Evolutionary conservation across 2,888 invertebrate species (phyloP).

Genomic region (Stictocephala bisonia): DNA sequence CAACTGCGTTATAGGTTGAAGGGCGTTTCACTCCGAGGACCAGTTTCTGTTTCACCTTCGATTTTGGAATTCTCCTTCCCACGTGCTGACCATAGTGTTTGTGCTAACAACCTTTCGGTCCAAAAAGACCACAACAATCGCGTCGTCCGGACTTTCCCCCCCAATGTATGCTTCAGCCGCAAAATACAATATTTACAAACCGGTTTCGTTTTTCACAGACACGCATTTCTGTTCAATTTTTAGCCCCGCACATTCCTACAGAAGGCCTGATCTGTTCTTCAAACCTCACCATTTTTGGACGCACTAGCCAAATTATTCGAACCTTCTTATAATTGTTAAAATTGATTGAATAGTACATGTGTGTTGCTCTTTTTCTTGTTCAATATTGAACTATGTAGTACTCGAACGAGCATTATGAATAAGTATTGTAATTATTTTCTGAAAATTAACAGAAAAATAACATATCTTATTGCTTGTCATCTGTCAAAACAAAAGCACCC

Average conservation of each 20-base stretch:
- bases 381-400: too few species aligned
- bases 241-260: slow-evolving; percentile 10
- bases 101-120: slow-evolving; percentile 18
- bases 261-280: slow-evolving; percentile 14
- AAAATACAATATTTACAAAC: slow-evolving; percentile 39
- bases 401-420: too few species aligned
- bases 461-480: too few species aligned
- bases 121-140: background rate
- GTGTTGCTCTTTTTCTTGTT: too few species aligned
- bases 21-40: background rate
- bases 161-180: slow-evolving; percentile 19
- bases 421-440: too few species aligned
- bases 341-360: too few species aligned
- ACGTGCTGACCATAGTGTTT: slow-evolving; percentile 1
- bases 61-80: slow-evolving; percentile 22
- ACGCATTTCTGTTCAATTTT: background rate
- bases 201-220: slow-evolving; percentile 28
- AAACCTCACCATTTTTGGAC: slow-evolving; percentile 13
- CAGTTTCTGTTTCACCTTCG: slow-evolving; percentile 10
- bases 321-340: too few species aligned
- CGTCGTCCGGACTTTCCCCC: slow-evolving; percentile 25
- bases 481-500: too few species aligned
- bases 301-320: too few species aligned
- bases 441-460: too few species aligned
- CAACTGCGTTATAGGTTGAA: too few species aligned